Evolutionary conservation across 2,797 vertebrate species (phyloP).

Genomic region (Lepidocolaptes lacrymiger): DNA sequence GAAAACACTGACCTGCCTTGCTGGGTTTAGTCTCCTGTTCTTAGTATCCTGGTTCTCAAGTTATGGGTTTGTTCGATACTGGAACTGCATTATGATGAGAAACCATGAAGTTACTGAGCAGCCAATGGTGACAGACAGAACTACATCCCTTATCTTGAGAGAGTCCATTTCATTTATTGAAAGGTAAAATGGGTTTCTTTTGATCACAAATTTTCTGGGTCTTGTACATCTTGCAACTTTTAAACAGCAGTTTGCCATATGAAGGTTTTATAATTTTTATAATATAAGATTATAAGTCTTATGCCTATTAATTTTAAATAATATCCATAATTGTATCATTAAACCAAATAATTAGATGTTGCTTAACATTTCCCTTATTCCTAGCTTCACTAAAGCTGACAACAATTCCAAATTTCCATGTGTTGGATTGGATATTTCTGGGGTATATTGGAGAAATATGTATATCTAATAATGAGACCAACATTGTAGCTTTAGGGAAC

Average conservation of each 20-base stretch:
- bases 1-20: constrained; percentile 42
- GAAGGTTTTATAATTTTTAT: not conserved
- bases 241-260: not conserved
- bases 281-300: not conserved
- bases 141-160: constrained; percentile 74
- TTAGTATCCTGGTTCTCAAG: constrained; percentile 68
- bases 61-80: constrained; percentile 77
- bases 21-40: constrained; percentile 52
- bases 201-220: not conserved
- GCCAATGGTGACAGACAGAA: constrained; percentile 80
- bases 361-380: not conserved
- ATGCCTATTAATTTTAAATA: not conserved
- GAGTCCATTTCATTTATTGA: constrained; percentile 85
- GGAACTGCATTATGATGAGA: constrained; percentile 93
- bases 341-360: not conserved
- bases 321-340: not conserved
- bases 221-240: not conserved
- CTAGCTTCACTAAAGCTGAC: not conserved
- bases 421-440: not conserved
- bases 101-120: constrained; percentile 86
- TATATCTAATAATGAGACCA: not conserved
- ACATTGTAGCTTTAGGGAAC: not conserved
- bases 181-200: constrained; percentile 73
- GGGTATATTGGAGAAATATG: not conserved
- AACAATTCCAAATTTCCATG: not conserved